Conservation (phyloP, 2,113 vertebrate species). For the Pseudopipra pipra region DNA sequence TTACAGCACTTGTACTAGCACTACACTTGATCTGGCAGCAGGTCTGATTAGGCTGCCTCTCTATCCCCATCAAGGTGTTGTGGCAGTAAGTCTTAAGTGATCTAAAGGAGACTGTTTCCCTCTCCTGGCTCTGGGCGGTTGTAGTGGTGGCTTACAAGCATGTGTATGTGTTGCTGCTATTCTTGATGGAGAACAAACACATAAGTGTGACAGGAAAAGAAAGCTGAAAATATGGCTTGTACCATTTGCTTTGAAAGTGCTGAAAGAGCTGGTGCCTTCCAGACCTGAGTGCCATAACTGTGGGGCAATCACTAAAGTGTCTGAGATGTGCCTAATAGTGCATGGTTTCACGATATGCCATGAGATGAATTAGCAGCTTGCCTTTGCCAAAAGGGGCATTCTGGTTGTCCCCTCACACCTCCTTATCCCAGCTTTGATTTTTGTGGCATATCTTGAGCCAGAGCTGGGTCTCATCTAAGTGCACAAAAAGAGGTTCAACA, state of each 20-base stretch:
- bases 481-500: not conserved
- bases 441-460: not conserved
- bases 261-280: not conserved
- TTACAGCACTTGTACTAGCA: not conserved
- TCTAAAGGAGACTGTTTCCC: not conserved
- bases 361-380: not conserved
- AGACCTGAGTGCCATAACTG: not conserved
- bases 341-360: not conserved
- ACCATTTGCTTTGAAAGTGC: not conserved
- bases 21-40: not conserved
- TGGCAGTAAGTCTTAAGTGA: not conserved
- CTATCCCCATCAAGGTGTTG: not conserved
- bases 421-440: not conserved
- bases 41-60: not conserved
- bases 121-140: not conserved
- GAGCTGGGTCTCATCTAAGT: not conserved
- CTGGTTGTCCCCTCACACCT: not conserved
- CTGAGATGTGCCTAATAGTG: not conserved
- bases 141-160: not conserved
- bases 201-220: not conserved
- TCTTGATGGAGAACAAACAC: not conserved
- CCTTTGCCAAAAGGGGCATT: not conserved
- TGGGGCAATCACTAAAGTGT: not conserved
- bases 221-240: not conserved
- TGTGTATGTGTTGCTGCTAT: not conserved